Base-by-base conservation (phyloP, 2,113 vertebrate genomes). In the Stomatorhinus ivindoensis region DNA sequence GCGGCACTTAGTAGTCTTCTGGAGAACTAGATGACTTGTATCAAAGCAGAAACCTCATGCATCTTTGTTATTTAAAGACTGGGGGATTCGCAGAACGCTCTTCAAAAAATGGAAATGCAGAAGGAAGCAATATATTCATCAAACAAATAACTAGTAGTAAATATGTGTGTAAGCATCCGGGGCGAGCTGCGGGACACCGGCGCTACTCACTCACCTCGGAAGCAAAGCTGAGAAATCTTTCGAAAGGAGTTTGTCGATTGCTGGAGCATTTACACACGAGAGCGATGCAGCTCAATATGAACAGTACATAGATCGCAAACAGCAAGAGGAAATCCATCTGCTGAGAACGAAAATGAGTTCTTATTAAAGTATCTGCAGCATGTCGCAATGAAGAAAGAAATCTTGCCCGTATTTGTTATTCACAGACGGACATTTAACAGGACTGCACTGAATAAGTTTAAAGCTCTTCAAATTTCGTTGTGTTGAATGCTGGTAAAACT, bases 281-380 rank as follows among this genome's bases (percentile, higher is more conserved):
- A 1, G 92, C 90, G 0, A 94, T 87, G 35, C 94, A 88, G 0
- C 93, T 15, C 15, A 98, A 91, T 73, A 98, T 90, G 19, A 94
- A 90, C 1, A 91, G 73, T 50, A 97, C 76, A 90, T 99, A 99
- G 19, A 97, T 6, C 0, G 93, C 80, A 90, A 99, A 97, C 15
- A 99, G 95, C 0, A 93, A 93, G 92, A 98, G 94, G 91, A 99
- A 99, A 46, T 99, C 98, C 98, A 99, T 99, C 83, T 92, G 31
- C 89, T 94, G 91, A 1, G 80, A 90, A 0, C 86, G 1, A 50
- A 88, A 46, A 91, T 8, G 55, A 88, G 50, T 76, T 76, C 24
- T 65, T 11, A 31, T 35, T 76, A 17, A 42, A 2, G 27, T 4
- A 31, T 0, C 76, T 42, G 31, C 35, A 3, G 35, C 39, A 42